Evolutionary conservation across 1,140 invertebrate species (phyloP), one percentile per base, ranked within the genome.

Genomic region (Dufourea novaeangliae): DNA sequence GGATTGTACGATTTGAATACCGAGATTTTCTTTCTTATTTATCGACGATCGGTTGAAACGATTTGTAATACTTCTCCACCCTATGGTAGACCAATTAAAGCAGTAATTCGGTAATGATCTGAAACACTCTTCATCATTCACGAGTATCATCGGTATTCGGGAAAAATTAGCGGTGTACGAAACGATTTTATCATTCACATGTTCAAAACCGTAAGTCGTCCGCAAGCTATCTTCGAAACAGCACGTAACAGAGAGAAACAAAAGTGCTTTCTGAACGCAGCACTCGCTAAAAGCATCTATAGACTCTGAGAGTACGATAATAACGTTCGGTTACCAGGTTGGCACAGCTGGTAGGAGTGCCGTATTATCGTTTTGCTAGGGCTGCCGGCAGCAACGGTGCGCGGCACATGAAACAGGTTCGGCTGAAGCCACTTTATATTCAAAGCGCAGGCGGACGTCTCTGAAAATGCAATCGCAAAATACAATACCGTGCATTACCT

Each of bases 391-490:
- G 74, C 75, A 39, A 64, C 67, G 63, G 68, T 44, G 50, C 78
- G 73, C 66, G 64, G 70, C 71, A 79, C 84, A 75, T 84, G 82
- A 85, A 79, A 82, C 84, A 79, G 80, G 52, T 80, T 41, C 77
- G 54, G 68, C 57, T 56, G 56, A 79, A 44, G 80, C 87, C 85
- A 90, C 90, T 91, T 91, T 91, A 84, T 90, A 91, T 91, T 91
- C 89, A 91, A 91, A 91, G 88, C 87, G 86, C 87, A 81, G 86
- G 87, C 88, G 88, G 86, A 90, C 88, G 88, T 91, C 87, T 90
- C 88, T 90, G 90, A 91, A 91, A 91, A 91, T 90, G 89, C 90
- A 91, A 91, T 91, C 89, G 90, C 88, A 91, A 89, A 90, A 91
- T 91, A 91, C 90, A 91, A 91, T 89, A 89, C 83, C 87, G 83